phyloP scores from a whole-genome alignment of 2,797 vertebrate genomes.

The Falco peregrinus region DNA sequence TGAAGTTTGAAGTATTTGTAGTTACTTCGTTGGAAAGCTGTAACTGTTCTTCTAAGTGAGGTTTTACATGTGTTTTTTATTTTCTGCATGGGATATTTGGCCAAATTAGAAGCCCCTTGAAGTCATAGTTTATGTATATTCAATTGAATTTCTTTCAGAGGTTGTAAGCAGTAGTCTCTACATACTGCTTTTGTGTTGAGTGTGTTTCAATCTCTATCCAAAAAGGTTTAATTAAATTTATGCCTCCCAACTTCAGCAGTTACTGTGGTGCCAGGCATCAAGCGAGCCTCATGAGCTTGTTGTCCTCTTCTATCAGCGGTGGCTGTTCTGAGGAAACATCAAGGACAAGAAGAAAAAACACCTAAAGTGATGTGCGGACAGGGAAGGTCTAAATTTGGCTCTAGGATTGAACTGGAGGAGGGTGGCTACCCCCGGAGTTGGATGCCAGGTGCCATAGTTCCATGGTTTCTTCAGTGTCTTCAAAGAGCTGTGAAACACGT shows the following conservation, averaged over 20 bases:
- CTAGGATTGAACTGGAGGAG: background rate
- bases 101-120: background rate
- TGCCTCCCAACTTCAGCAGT: background rate
- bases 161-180: background rate
- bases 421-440: background rate
- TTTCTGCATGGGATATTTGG: background rate
- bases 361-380: background rate
- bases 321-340: background rate
- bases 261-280: background rate
- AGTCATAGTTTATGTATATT: background rate
- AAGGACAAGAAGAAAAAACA: background rate
- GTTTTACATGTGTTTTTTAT: background rate
- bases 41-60: background rate
- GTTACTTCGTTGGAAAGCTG: background rate
- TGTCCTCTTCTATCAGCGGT: background rate
- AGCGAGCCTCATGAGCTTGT: background rate
- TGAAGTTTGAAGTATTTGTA: background rate
- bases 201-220: background rate
- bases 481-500: background rate
- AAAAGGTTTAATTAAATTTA: background rate
- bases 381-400: background rate
- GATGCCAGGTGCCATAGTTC: background rate
- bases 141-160: background rate
- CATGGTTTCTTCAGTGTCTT: background rate
- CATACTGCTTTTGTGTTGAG: background rate